Percentiles rank a stretch among this genome's conserved stretches.
phyloP scores from a whole-genome alignment of 1,140 invertebrate species.

The Neomicropteryx cornuta region DNA sequence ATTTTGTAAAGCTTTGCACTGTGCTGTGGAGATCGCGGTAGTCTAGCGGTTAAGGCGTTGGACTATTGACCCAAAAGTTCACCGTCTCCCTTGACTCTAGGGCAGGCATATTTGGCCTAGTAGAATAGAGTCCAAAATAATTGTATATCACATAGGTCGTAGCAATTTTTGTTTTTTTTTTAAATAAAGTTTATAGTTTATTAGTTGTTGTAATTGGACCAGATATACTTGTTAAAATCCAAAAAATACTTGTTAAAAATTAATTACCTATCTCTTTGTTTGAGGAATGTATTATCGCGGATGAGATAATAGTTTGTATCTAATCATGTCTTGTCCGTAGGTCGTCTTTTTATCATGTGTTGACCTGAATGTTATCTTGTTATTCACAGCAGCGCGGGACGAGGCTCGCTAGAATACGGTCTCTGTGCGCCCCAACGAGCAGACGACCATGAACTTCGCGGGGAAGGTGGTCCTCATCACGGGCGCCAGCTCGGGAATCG shows the following conservation, averaged over 20 bases:
- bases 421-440: slow-evolving; percentile 4
- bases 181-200: slow-evolving; percentile 2
- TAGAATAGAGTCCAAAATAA: too few relatives aligned
- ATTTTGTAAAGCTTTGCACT: too few relatives aligned
- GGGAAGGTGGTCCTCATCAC: slow-evolving; percentile 62
- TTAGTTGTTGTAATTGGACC: not conserved
- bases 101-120: too few relatives aligned
- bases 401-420: not conserved
- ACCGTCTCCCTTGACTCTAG: too few relatives aligned
- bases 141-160: too few relatives aligned
- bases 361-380: not conserved
- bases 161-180: too few relatives aligned
- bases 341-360: not conserved
- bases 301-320: slow-evolving; percentile 3
- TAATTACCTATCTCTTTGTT: slow-evolving; percentile 2
- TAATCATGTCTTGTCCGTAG: slow-evolving; percentile 5
- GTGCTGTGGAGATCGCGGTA: too few relatives aligned
- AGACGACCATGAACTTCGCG: slow-evolving; percentile 45
- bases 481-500: slow-evolving; percentile 82
- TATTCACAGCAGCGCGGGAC: not conserved
- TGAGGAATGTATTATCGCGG: slow-evolving; percentile 4
- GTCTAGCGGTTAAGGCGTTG: too few relatives aligned
- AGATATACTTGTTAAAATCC: not conserved
- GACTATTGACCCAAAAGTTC: too few relatives aligned
- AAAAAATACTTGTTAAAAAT: not conserved